phyloP scores from a whole-genome alignment of 2,797 vertebrate species.

The Myotis vivesi region DNA sequence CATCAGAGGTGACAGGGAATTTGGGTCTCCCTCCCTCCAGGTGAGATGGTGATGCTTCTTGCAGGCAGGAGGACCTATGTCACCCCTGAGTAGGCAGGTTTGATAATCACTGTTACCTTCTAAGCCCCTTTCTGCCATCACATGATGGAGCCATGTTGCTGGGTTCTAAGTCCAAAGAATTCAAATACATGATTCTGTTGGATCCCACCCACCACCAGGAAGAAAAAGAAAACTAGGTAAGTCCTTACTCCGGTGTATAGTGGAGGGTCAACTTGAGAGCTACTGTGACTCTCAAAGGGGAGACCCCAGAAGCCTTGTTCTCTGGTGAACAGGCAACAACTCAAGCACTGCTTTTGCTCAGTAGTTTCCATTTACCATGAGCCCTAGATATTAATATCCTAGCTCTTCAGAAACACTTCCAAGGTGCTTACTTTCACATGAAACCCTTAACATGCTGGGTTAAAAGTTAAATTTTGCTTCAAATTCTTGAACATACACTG shows the following conservation, averaged over 20 bases:
- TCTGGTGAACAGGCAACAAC: background rate
- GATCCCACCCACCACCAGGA: background rate
- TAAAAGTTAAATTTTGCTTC: background rate
- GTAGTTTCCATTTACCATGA: background rate
- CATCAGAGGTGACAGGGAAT: background rate
- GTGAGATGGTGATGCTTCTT: background rate
- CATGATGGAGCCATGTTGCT: background rate
- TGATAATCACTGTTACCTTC: background rate
- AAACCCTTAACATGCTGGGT: background rate
- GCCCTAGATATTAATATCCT: background rate
- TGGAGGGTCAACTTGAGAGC: background rate
- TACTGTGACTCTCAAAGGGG: background rate
- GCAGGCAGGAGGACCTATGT: background rate
- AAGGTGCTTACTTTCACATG: background rate
- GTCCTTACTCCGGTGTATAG: background rate
- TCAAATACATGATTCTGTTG: background rate
- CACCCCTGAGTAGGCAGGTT: too few species aligned
- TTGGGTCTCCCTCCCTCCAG: background rate
- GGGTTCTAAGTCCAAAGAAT: background rate
- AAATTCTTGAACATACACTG: background rate
- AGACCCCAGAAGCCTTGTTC: background rate
- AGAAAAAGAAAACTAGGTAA: background rate
- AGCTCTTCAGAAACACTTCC: background rate
- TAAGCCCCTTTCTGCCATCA: background rate
- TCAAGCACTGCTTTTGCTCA: background rate